A percentile compares a stretch with the other conserved stretches of the same genome.
phyloP scores from a whole-genome alignment of 2,797 vertebrate genomes.

The Gastrophryne carolinensis region DNA sequence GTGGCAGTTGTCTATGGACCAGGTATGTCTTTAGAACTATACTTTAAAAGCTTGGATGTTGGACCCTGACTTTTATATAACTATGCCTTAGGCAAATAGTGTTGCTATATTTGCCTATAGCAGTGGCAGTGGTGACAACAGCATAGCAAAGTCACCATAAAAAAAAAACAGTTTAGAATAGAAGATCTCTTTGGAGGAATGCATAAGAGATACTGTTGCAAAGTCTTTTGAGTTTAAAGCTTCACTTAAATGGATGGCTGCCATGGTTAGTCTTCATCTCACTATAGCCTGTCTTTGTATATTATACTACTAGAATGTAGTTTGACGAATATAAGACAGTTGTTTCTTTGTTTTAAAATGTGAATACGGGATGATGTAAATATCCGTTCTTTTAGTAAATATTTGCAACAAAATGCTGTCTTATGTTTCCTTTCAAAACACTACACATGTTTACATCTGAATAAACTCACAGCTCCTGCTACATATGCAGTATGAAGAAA shows the following conservation, averaged over 20 bases:
- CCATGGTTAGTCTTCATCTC: slow-evolving; percentile 57
- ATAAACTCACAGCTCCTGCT: too few relatives aligned
- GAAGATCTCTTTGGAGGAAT: background rate
- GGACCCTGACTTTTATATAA: background rate
- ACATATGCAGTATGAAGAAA: too few relatives aligned
- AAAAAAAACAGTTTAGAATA: background rate
- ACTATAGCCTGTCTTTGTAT: slow-evolving; percentile 63
- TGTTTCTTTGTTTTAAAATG: slow-evolving; percentile 69
- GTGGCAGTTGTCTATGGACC: background rate
- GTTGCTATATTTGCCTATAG: background rate
- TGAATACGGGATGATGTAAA: slow-evolving; percentile 69
- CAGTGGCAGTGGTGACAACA: background rate
- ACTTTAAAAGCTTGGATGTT: background rate
- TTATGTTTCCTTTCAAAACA: slow-evolving; percentile 52
- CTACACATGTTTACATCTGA: too few relatives aligned
- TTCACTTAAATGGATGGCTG: background rate
- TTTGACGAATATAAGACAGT: slow-evolving; percentile 64
- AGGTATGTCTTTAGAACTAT: background rate
- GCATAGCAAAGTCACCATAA: background rate
- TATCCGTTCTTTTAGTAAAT: slow-evolving; percentile 77
- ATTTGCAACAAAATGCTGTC: slow-evolving; percentile 73
- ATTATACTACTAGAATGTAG: slow-evolving; percentile 64
- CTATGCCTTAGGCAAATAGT: background rate
- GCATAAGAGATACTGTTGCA: background rate
- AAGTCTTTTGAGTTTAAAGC: background rate